A percentile compares a stretch with the other conserved stretches of the same genome.
These are phyloP conservation scores for Lepus americanus DNA, from an alignment of 2,113 vertebrate species.

Conservation along the genomic window DNA sequence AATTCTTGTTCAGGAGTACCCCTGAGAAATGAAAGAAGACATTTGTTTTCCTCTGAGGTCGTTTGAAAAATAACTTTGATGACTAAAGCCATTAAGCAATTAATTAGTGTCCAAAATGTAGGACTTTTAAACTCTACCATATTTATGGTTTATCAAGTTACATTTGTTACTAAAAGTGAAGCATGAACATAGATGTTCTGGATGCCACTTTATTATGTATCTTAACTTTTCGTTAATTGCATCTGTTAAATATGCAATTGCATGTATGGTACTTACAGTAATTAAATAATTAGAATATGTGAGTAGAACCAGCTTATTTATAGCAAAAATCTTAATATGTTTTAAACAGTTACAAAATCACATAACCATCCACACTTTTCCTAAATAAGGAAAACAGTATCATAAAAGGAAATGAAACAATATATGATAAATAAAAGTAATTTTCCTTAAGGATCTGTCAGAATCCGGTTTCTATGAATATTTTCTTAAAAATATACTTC, in stretches of 20 bases:
- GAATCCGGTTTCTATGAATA: background rate
- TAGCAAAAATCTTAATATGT: conserved; percentile 44
- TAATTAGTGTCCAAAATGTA: background rate
- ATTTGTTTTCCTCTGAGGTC: background rate
- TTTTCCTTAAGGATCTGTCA: background rate
- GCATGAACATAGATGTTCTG: background rate
- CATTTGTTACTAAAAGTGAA: conserved; percentile 58
- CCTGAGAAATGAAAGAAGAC: background rate
- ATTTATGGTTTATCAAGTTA: conserved; percentile 27
- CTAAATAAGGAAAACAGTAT: background rate
- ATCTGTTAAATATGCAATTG: conserved; percentile 54
- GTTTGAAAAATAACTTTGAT: conserved; percentile 5
- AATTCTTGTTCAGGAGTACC: background rate
- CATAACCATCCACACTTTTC: background rate
- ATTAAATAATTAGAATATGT: conserved; percentile 62
- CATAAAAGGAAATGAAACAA: background rate
- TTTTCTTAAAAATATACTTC: background rate
- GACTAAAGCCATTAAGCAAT: background rate
- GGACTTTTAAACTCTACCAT: background rate
- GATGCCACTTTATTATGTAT: conserved; percentile 48
- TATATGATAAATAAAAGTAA: background rate
- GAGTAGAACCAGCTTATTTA: conserved; percentile 52
- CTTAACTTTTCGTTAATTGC: conserved; percentile 66
- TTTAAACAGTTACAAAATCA: background rate
- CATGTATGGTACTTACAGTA: conserved; percentile 48